phyloP scores from a whole-genome alignment of 2,888 invertebrate genomes.

The Pseudococcus jackbeardsleyi region DNA sequence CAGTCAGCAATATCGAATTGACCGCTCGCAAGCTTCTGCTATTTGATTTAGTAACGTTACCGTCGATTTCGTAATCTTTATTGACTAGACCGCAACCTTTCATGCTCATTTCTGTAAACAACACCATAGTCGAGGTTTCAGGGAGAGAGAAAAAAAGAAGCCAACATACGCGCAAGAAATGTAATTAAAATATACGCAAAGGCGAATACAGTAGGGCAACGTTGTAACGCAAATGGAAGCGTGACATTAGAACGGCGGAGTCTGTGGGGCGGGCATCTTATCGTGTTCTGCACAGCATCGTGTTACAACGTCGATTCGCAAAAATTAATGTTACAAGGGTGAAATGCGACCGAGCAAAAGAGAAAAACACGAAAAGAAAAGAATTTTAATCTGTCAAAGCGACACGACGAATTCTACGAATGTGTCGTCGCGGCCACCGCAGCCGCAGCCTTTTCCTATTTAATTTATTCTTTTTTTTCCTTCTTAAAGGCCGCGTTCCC shows the following conservation, averaged over 20 bases:
- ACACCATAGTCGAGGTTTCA: background rate
- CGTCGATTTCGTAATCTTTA: conserved; percentile 39
- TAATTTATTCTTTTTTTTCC: conserved; percentile 36
- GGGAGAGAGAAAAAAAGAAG: background rate
- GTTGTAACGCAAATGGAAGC: background rate
- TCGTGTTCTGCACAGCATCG: conserved; percentile 20
- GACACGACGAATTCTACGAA: conserved; percentile 3
- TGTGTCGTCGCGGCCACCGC: background rate
- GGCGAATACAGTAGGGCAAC: background rate
- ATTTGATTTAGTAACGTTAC: conserved; percentile 34
- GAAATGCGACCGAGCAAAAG: conserved; percentile 6
- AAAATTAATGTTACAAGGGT: conserved; percentile 4
- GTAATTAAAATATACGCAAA: conserved; percentile 2
- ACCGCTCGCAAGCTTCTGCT: background rate
- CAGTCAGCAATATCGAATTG: conserved; percentile 25
- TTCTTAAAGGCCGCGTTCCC: background rate
- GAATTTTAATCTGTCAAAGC: conserved; percentile 40
- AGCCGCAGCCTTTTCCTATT: conserved; percentile 19
- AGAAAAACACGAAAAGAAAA: conserved; percentile 25
- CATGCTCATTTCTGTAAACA: conserved; percentile 43
- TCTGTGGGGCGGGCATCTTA: background rate
- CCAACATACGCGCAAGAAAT: background rate
- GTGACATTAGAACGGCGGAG: background rate
- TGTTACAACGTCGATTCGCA: conserved; percentile 10
- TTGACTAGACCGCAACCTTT: conserved; percentile 54